Evolutionary conservation across 2,113 vertebrate species (phyloP).

Genomic region (Xiphias gladius): DNA sequence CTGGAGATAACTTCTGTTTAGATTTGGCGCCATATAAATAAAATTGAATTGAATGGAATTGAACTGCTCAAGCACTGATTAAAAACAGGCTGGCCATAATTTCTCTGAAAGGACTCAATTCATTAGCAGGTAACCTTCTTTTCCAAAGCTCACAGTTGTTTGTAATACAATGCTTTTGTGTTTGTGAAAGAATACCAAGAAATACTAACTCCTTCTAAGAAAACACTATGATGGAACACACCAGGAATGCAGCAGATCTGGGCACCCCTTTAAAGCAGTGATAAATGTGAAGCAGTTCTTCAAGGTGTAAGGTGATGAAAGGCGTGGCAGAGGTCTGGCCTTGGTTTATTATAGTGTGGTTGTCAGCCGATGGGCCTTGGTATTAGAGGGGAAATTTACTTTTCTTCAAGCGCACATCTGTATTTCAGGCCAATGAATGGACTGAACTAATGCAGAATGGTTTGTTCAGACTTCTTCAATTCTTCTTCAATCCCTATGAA

Average conservation of each 20-base stretch:
- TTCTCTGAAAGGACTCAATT: background rate
- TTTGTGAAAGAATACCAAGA: conserved; percentile 2
- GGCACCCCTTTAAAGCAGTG: conserved; percentile 56
- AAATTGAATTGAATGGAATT: no score
- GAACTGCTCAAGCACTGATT: no score
- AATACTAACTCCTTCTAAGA: background rate
- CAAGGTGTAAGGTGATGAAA: conserved; percentile 73
- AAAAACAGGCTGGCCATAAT: background rate
- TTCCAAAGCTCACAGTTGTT: conserved; percentile 3
- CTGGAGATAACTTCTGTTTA: no score
- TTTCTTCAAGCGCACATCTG: conserved; percentile 56
- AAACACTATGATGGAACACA: conserved; percentile 27
- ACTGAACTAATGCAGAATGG: conserved; percentile 58
- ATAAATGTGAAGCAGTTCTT: conserved; percentile 56
- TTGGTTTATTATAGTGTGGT: conserved; percentile 56
- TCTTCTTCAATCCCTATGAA: background rate
- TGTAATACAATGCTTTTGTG: background rate
- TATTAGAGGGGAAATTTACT: conserved; percentile 62
- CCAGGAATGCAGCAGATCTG: conserved; percentile 51
- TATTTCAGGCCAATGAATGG: conserved; percentile 20
- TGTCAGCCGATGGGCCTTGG: conserved; percentile 36
- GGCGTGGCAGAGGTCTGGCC: conserved; percentile 66
- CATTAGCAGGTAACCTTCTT: background rate
- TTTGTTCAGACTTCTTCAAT: conserved; percentile 5
- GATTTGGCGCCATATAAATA: no score